Evolutionary conservation across 1,140 invertebrate species (phyloP).

Genomic region (Microvelia longipes): DNA sequence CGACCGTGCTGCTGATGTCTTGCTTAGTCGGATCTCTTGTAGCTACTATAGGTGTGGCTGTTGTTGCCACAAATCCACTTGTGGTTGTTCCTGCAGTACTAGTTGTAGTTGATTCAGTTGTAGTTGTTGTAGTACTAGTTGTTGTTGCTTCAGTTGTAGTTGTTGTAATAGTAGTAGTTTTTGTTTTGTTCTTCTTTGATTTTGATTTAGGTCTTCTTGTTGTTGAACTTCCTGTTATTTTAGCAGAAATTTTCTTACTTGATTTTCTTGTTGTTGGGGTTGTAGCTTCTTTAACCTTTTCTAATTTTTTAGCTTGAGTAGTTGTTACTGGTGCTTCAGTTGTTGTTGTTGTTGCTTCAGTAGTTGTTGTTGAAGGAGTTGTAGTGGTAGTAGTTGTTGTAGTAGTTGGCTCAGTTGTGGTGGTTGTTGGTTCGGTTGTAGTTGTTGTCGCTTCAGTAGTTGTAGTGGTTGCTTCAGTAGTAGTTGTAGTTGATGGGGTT

Average conservation of each 20-base stretch:
- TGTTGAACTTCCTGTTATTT: constrained; percentile 1
- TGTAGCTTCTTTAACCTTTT: too few relatives aligned
- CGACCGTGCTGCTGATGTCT: neutral
- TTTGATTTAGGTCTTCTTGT: constrained; percentile 2
- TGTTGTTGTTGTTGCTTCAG: constrained; percentile 2
- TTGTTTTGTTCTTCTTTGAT: constrained; percentile 13
- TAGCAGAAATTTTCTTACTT: neutral
- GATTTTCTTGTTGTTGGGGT: neutral
- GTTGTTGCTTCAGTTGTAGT: constrained; percentile 6
- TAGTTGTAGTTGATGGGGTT: constrained; percentile 1
- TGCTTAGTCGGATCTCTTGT: neutral
- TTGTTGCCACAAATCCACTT: neutral
- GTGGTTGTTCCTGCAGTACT: neutral
- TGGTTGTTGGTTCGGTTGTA: constrained; percentile 8
- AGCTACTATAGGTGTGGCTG: neutral
- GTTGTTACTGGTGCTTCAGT: constrained; percentile 9
- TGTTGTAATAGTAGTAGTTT: constrained; percentile 8
- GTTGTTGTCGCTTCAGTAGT: neutral
- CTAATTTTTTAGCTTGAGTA: too few relatives aligned
- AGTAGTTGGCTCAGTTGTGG: constrained; percentile 5
- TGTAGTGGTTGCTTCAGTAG: constrained; percentile 3
- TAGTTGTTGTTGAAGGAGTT: constrained; percentile 12
- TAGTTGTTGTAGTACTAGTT: neutral
- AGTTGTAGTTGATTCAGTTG: neutral
- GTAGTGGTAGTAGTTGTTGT: constrained; percentile 13